phyloP scores from a whole-genome alignment of 2,797 vertebrate species.

The Jordanella pulchra region DNA sequence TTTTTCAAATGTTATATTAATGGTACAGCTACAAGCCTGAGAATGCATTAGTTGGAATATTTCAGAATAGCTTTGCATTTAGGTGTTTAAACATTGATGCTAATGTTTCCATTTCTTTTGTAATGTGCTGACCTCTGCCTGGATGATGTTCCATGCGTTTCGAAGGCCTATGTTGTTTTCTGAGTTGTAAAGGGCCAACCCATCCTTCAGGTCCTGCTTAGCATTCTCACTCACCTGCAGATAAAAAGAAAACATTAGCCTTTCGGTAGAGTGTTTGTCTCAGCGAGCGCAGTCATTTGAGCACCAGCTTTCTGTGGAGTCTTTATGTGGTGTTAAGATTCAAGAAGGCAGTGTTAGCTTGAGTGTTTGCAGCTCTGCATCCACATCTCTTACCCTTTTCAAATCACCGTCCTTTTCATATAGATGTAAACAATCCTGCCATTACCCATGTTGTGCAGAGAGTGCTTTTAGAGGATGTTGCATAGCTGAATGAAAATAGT shows the following conservation, averaged over 20 bases:
- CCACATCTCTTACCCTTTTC: conserved; percentile 14
- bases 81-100: conserved; percentile 7
- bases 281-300: conserved; percentile 1
- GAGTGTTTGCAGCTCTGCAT: not conserved
- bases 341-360: not conserved
- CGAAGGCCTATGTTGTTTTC: conserved; percentile 95
- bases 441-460: not conserved
- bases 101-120: conserved; percentile 10
- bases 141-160: conserved; percentile 99
- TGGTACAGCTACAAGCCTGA: conserved; percentile 16
- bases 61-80: conserved; percentile 25
- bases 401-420: conserved; percentile 7
- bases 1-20: conserved; percentile 39
- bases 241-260: conserved; percentile 16
- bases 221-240: conserved; percentile 93
- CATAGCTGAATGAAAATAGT: not conserved
- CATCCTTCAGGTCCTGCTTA: conserved; percentile 93
- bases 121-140: conserved; percentile 88
- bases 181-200: conserved; percentile 92
- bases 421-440: conserved; percentile 2
- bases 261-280: conserved; percentile 12
- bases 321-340: conserved; percentile 2
- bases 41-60: conserved; percentile 50
- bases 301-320: conserved; percentile 7
- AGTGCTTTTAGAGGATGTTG: not conserved